Evolutionary conservation across 1,140 invertebrate species (phyloP), one percentile per base, ranked within the genome.

Genomic region (Nephotettix cincticeps): DNA sequence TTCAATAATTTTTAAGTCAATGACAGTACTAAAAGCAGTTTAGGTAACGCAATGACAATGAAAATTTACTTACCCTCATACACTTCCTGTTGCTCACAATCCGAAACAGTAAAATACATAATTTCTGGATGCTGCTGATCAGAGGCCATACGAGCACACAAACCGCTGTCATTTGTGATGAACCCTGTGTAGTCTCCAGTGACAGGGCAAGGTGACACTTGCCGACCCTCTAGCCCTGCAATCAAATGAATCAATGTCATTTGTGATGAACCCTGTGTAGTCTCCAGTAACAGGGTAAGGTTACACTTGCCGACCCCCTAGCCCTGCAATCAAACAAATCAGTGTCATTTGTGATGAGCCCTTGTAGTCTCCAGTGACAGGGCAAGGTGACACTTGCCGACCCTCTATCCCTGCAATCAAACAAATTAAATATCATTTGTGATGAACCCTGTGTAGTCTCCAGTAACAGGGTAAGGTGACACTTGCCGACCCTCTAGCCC

Each of bases 141-240:
- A 32, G 89, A 91, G 71, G 86, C 87, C 30, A 91, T 80, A 79
- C 89, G 89, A n/a, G 89, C 88, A 78, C 90, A 91, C 73, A 90
- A 82, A 67, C 86, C 86, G 17, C 82, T 81, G n/a, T 85, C 79
- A 76, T 90, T 88, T 28, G 89, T 88, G 73, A 91, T 88, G 45
- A 82, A 79, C 45, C 90, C 90, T 28, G 82, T 86, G 74, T 90
- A 91, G 76, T 89, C 86, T 0, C 90, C 90, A 21, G 86, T 86
- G 72, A 91, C 88, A 25, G 89, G 89, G 80, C 90, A 91, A 1
- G 87, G 83, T 9, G 86, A 86, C 75, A 85, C 82, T 32, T 83
- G 81, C 25, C 80, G 74, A 70, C 83, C 76, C 73, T 86, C 82
- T 30, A 85, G 72, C 64, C 85, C 86, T 87, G 75, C 43, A 79